phyloP scores from a whole-genome alignment of 2,797 vertebrate genomes.

The Cyclopterus lumpus region DNA sequence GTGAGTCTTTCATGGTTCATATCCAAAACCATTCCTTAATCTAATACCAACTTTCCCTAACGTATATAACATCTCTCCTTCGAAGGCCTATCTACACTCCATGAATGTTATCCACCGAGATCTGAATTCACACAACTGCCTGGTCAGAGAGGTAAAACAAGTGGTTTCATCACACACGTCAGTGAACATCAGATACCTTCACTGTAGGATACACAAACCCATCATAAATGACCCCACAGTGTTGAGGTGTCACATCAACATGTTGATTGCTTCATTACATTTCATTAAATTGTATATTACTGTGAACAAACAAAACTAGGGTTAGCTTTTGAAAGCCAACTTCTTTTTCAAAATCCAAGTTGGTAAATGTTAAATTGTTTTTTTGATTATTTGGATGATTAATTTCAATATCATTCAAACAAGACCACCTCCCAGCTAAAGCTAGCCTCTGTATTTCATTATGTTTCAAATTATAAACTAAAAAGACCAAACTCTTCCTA shows the following conservation, averaged over 20 bases:
- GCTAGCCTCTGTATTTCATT: not conserved
- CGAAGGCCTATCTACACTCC: slow-evolving; percentile 96
- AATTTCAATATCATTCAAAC: not conserved
- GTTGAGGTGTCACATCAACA: not conserved
- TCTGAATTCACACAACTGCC: slow-evolving; percentile 97
- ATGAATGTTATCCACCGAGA: slow-evolving; percentile 99
- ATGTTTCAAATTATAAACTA: not conserved
- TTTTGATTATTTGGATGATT: not conserved
- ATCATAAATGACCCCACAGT: not conserved
- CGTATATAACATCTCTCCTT: slow-evolving; percentile 33
- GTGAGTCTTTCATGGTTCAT: slow-evolving; percentile 72
- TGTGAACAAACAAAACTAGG: not conserved
- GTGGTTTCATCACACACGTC: not conserved
- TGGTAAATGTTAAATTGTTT: not conserved
- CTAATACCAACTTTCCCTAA: not conserved
- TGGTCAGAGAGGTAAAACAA: slow-evolving; percentile 93
- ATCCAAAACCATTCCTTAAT: not conserved
- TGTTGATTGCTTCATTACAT: not conserved
- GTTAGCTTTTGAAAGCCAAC: not conserved
- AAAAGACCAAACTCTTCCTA: not conserved
- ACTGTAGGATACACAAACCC: not conserved
- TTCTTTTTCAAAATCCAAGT: not conserved
- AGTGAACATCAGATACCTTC: slow-evolving; percentile 6
- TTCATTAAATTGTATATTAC: not conserved
- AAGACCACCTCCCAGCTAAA: too few relatives aligned